Base-by-base conservation (phyloP, 2,797 vertebrate genomes). In the Australoheros facetus region DNA sequence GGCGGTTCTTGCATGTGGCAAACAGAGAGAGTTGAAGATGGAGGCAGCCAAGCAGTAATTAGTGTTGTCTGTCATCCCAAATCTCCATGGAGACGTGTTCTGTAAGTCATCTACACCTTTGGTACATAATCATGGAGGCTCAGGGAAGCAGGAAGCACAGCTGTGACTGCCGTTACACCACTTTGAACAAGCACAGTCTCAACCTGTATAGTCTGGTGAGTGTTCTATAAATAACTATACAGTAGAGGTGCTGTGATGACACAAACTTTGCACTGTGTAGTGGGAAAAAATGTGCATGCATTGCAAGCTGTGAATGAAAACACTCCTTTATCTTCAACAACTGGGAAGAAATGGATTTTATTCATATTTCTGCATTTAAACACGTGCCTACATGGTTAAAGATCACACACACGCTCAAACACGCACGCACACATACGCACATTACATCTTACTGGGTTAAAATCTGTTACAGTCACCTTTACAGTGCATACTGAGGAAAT, bases 41-140 rank as follows among this genome's bases (percentile, higher is more conserved):
- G 58, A 84, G 56, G 87, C 73, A 86, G 90, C 83, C 42, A 72
- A 89, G 89, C 90, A 87, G 82, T 91, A 93, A 94, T 94, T 93
- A 94, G 90, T 74, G 78, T 91, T 86, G 90, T 93, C 90, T 92
- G 92, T 94, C 92, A 86, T 90, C 89, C 79, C 82, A 86, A 84
- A 94, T 95, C 94, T 90, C 95, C 93, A 95, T 95, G 94, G 94
- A 92, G 93, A 96, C 80, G 81, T 79, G 85, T 75, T 92, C 80
- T 88, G 90, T 87, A 84, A 88, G 90, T 85, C 87, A 87, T 89
- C 83, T 87, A 85, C 87, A 93, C 88, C 89, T 92, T 89, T 73
- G 71, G 62, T 89, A 81, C 91, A 90, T 86, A 88, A 90, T 89
- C 85, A 79, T 60, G 62, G 73, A 91, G 86, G 87, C 80, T 72